Evolutionary conservation across 2,797 vertebrate species (phyloP).

Genomic region (Octomys mimax): DNA sequence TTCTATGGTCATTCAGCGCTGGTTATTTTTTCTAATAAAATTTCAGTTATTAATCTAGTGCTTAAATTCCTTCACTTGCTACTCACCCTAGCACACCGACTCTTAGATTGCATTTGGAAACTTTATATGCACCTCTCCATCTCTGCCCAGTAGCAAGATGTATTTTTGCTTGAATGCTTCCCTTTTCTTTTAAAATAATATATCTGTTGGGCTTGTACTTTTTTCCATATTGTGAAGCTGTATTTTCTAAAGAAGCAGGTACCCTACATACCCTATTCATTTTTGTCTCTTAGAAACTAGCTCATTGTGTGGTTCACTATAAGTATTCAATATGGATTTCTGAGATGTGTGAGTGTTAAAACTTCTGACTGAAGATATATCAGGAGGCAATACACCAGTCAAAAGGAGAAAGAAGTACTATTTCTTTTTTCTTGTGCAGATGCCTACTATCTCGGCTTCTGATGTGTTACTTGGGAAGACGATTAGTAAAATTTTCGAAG

Average conservation of each 20-base stretch:
- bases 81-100: not conserved
- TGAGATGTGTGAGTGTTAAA: not conserved
- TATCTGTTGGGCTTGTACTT: slow-evolving; percentile 1
- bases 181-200: slow-evolving; percentile 10
- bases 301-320: not conserved
- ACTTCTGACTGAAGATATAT: not conserved
- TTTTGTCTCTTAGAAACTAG: slow-evolving; percentile 42
- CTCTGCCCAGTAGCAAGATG: not conserved
- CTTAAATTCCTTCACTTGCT: not conserved
- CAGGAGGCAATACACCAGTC: not conserved
- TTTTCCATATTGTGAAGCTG: not conserved
- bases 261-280: not conserved
- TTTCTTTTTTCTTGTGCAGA: not conserved
- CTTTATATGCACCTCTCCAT: not conserved
- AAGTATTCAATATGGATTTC: not conserved
- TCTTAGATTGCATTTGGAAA: not conserved
- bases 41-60: slow-evolving; percentile 3
- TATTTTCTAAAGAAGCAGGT: not conserved
- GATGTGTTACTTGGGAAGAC: not conserved
- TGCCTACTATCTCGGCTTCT: not conserved
- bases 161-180: not conserved
- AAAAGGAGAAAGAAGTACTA: not conserved
- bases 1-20: not conserved
- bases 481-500: not conserved
- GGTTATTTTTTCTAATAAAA: slow-evolving; percentile 1